These are phyloP conservation scores for Homarus americanus DNA, from an alignment of 1,140 invertebrate genomes.

Conservation along the genomic window DNA sequence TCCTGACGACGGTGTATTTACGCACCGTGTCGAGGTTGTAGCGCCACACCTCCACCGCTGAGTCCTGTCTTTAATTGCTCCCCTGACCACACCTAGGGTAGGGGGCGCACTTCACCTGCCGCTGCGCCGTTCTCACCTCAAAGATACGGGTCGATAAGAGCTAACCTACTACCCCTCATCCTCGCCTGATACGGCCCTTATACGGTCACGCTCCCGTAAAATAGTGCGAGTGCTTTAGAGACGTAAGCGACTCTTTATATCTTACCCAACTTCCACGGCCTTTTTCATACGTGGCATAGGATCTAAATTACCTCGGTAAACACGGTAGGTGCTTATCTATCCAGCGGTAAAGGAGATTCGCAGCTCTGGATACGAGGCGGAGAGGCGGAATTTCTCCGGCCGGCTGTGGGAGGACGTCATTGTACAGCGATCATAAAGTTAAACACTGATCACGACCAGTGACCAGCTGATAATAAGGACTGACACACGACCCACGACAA, in stretches of 20 bases:
- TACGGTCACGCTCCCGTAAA: conserved; percentile 5
- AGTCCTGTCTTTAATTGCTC: conserved; percentile 37
- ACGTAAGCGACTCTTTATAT: background rate
- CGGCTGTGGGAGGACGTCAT: background rate
- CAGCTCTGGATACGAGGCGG: background rate
- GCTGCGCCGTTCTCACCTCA: background rate
- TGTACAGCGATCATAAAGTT: conserved; percentile 21
- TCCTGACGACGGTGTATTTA: background rate
- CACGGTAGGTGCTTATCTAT: conserved; percentile 1
- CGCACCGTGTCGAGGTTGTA: conserved; percentile 2
- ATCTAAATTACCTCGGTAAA: background rate
- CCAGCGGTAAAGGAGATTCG: background rate
- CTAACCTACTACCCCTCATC: background rate
- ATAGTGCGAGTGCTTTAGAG: conserved; percentile 2
- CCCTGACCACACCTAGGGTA: conserved; percentile 30
- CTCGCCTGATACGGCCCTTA: conserved; percentile 13
- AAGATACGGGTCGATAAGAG: background rate
- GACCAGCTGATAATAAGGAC: conserved; percentile 21
- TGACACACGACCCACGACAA: conserved; percentile 50
- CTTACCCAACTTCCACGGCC: background rate
- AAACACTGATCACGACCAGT: conserved; percentile 40
- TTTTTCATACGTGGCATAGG: background rate
- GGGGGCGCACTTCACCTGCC: background rate
- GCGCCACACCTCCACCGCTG: conserved; percentile 12
- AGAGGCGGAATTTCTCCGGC: background rate